Percentiles rank a stretch among this genome's conserved stretches.
Conservation (phyloP, 2,888 invertebrate species). For the Fabriciana adippe region DNA sequence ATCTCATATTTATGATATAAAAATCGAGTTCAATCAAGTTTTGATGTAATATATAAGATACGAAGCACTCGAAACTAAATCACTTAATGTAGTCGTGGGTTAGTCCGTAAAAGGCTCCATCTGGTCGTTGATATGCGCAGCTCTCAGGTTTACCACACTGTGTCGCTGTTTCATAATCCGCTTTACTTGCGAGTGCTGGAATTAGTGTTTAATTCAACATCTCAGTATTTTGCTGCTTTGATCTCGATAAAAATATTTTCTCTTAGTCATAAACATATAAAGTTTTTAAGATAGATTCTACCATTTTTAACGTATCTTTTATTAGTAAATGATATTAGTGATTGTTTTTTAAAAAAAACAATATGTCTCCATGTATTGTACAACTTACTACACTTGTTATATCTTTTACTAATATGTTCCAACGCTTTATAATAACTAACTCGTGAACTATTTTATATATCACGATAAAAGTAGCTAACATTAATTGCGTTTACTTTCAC, state of each 20-base stretch:
- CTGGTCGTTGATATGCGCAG: constrained; percentile 43
- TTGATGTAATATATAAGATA: constrained; percentile 8
- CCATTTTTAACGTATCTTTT: no score
- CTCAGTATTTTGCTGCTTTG: constrained; percentile 20
- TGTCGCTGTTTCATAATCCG: constrained; percentile 44
- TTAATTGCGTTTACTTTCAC: no score
- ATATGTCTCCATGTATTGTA: no score
- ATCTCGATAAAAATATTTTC: constrained; percentile 25
- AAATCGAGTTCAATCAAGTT: constrained; percentile 8
- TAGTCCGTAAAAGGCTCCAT: constrained; percentile 33
- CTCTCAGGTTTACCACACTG: constrained; percentile 39
- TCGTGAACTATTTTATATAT: no score
- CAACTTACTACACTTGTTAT: no score
- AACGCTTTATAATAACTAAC: no score
- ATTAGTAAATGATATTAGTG: no score
- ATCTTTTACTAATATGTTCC: no score
- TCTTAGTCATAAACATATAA: not conserved
- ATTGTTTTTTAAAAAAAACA: no score
- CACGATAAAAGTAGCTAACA: no score
- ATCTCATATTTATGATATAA: constrained; percentile 5
- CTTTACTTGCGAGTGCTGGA: constrained; percentile 42
- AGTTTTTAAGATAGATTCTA: not conserved
- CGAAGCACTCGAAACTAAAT: constrained; percentile 8
- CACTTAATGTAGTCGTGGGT: constrained; percentile 20
- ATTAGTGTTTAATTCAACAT: constrained; percentile 43